Evolutionary conservation across 1,140 invertebrate genomes (phyloP).

Genomic region (Arion vulgaris): DNA sequence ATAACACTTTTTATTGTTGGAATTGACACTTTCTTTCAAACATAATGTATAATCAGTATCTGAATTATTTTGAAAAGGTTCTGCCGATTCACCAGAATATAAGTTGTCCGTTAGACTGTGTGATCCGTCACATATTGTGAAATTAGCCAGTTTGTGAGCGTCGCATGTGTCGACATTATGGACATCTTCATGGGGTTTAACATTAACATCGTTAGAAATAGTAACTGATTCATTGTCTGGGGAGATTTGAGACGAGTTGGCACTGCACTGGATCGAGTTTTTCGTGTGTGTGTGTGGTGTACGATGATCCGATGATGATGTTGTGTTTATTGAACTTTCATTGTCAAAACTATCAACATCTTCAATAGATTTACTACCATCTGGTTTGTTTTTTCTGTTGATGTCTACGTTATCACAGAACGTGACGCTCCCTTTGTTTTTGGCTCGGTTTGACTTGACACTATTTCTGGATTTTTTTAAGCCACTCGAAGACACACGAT

Average conservation of each 20-base stretch:
- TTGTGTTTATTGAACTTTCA: not conserved
- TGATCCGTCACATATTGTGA: not conserved
- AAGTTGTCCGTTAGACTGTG: not conserved
- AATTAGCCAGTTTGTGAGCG: not conserved
- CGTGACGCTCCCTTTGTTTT: not conserved
- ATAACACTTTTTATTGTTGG: not conserved
- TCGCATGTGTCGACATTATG: not conserved
- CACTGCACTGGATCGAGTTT: not conserved
- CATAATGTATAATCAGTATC: not conserved
- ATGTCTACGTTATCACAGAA: not conserved
- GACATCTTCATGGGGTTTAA: not conserved
- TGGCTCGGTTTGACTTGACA: slow-evolving; percentile 1
- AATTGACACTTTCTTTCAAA: not conserved
- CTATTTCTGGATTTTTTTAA: slow-evolving; percentile 25
- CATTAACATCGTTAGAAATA: not conserved
- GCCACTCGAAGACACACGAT: not conserved
- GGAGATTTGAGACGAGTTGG: not conserved
- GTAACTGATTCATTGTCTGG: not conserved
- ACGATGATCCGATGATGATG: not conserved
- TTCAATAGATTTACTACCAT: not conserved
- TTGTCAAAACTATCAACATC: too few species aligned
- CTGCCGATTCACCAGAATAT: not conserved
- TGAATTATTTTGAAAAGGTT: not conserved
- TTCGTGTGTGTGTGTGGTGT: not conserved
- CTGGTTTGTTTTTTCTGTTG: not conserved